Evolutionary conservation across 2,113 vertebrate species (phyloP), one percentile per base, ranked within the genome.

Genomic region (Pardalotus punctatus): DNA sequence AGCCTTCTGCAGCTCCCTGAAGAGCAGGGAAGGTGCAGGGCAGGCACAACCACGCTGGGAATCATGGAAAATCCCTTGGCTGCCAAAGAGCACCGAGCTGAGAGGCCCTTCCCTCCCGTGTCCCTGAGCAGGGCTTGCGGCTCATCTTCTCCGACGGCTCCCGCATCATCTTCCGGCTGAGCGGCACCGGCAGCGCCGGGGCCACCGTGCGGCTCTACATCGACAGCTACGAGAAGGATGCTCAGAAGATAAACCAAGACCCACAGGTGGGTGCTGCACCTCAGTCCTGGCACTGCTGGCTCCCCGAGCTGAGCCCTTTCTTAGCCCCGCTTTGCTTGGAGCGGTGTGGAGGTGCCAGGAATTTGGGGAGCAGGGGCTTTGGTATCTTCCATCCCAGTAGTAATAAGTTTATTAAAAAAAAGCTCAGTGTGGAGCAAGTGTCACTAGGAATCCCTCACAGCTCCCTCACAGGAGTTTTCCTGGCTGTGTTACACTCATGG

Each of bases 221-320:
- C 9, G 99, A 99, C 98, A 99, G 99, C 98, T 99, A 99, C 8
- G 99, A 99, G 98, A 99, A 99, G 48, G 99, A 99, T 33, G 61
- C 96, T 6, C 92, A 98, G 95, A 99, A 99, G 96, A 99, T 99
- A 56, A 97, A 98, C 60, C 98, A 99, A 83, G 99, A 99, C 78
- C 98, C 99, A 4, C 99, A 99, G 99, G 99, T 99, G 96, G 97
- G 90, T 11, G 11, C 10, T 19, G 22, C 40, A 5, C 29, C 50
- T 18, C 12, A 0, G 5, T 7, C 22, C 5, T 8, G 24, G 18
- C 83, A 12, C 40, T 5, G 5, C 35, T 76, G 13, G 6, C 54
- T 58, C 50, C 28, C 29, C 38, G 11, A 27, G 9, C 35, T 51
- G 7, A 8, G 50, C 24, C 13, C 23, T 72, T 56, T 45, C 51